Evolutionary conservation across 1,140 invertebrate species (phyloP).

Genomic region (Drosophila pseudoobscura): DNA sequence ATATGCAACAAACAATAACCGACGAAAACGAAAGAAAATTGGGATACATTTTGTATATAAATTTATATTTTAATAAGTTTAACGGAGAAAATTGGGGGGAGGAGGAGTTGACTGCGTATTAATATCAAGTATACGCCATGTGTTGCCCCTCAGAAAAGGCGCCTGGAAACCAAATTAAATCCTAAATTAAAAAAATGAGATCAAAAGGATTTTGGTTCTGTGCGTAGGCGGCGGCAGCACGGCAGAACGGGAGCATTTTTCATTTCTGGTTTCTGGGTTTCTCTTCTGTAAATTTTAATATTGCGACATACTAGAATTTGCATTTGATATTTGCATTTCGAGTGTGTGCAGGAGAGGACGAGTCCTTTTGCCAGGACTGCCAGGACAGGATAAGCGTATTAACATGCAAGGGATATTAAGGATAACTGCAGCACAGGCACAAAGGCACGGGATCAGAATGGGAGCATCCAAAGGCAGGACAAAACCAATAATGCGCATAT

Average conservation of each 20-base stretch:
- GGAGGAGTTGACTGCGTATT: conserved; percentile 8
- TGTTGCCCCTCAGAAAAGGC: conserved; percentile 40
- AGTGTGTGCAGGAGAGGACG: conserved; percentile 26
- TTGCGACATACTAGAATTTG: conserved; percentile 64
- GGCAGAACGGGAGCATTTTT: conserved; percentile 14
- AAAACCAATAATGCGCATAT: conserved; percentile 82
- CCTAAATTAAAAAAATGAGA: conserved; percentile 75
- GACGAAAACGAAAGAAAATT: conserved; percentile 25
- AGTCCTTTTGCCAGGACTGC: conserved; percentile 33
- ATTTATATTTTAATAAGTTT: conserved; percentile 62
- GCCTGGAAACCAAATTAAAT: conserved; percentile 60
- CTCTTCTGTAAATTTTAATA: conserved; percentile 54
- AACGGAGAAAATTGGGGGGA: conserved; percentile 43
- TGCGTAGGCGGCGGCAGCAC: conserved; percentile 22
- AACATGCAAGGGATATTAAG: conserved; percentile 74
- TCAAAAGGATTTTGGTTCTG: conserved; percentile 69
- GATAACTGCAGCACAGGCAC: conserved; percentile 59
- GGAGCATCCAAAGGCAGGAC: conserved; percentile 35
- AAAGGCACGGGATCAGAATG: conserved; percentile 6
- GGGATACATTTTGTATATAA: conserved; percentile 45
- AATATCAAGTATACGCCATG: conserved; percentile 72
- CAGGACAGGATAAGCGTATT: conserved; percentile 51
- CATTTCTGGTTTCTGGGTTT: neutral
- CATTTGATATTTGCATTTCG: conserved; percentile 77
- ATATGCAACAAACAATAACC: conserved; percentile 45